Conservation (phyloP, 2,888 invertebrate species). For the Alsophila aescularia region DNA sequence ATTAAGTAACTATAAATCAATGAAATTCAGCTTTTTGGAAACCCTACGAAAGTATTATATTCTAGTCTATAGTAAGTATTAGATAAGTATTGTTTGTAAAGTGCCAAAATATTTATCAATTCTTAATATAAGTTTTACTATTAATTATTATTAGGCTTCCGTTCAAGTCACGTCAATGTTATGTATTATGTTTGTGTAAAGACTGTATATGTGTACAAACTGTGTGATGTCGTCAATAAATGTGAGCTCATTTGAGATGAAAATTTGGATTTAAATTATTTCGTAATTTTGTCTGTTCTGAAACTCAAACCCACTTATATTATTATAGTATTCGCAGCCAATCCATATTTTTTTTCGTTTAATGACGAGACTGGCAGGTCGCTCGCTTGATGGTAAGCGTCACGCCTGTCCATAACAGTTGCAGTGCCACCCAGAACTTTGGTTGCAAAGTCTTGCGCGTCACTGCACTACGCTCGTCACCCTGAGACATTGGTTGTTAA, state of each 20-base stretch:
- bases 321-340: too few species aligned
- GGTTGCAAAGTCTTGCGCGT: too few species aligned
- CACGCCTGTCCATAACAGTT: too few species aligned
- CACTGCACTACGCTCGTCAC: too few species aligned
- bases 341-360: too few species aligned
- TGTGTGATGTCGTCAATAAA: conserved; percentile 42
- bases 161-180: conserved; percentile 30
- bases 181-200: conserved; percentile 30
- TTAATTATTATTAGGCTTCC: conserved; percentile 3
- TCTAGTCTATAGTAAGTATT: not conserved
- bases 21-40: not conserved
- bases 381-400: too few species aligned
- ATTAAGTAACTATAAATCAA: not conserved
- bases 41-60: too few species aligned
- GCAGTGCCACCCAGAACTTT: too few species aligned
- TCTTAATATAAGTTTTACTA: conserved; percentile 9
- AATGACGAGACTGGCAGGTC: too few species aligned
- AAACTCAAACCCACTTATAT: too few species aligned
- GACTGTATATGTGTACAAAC: conserved; percentile 39
- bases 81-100: conserved; percentile 30
- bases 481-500: too few species aligned
- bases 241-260: conserved; percentile 24
- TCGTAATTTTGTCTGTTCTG: not conserved
- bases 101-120: conserved; percentile 38
- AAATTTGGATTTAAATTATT: not conserved